A percentile compares a stretch with the other conserved stretches of the same genome.
Conservation (phyloP, 2,797 vertebrate genomes). For the Anguilla obscura region DNA sequence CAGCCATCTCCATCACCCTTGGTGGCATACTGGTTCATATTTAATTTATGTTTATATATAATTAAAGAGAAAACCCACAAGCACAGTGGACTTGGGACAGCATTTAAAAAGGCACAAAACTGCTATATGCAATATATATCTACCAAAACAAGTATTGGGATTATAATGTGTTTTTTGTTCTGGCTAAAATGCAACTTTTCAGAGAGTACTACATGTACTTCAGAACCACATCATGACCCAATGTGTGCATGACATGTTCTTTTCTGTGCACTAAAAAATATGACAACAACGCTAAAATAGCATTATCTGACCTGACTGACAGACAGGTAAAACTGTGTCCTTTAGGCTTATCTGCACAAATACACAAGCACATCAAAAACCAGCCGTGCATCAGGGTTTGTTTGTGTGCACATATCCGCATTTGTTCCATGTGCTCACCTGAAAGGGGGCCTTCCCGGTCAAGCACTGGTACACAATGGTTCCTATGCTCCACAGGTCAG, state of each 20-base stretch:
- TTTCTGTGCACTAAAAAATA: not conserved
- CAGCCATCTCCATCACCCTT: not conserved
- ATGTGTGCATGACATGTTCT: not conserved
- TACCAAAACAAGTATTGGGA: not conserved
- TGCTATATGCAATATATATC: not conserved
- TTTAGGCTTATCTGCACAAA: not conserved
- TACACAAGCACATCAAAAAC: not conserved
- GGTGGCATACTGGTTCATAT: not conserved
- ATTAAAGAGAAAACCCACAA: not conserved
- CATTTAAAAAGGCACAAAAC: not conserved
- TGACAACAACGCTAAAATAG: not conserved
- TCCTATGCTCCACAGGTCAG: slow-evolving; percentile 97
- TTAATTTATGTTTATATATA: not conserved
- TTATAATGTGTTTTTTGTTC: not conserved
- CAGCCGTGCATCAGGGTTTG: not conserved
- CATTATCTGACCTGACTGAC: not conserved
- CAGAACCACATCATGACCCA: not conserved
- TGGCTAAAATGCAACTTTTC: not conserved
- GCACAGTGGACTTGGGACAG: not conserved
- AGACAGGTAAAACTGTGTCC: not conserved
- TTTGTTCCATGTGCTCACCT: slow-evolving; percentile 67
- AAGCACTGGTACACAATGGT: slow-evolving; percentile 96
- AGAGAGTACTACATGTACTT: not conserved
- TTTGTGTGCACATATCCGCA: not conserved
- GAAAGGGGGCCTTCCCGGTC: slow-evolving; percentile 95